Conservation (phyloP, 2,113 vertebrate genomes). For the Dolichallabes microphthalmus region DNA sequence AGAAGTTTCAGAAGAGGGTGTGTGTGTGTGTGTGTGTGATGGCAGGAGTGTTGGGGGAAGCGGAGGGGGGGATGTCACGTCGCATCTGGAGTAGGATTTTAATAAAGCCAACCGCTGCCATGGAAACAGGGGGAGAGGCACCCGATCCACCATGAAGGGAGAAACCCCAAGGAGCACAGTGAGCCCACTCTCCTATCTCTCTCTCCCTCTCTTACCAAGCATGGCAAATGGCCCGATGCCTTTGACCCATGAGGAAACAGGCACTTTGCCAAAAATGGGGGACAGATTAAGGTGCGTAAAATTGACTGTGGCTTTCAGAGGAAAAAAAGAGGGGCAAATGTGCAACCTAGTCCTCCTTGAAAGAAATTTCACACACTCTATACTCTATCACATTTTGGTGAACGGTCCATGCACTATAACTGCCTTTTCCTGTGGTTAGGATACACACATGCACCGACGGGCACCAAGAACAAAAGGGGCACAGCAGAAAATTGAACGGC, state of each 20-base stretch:
- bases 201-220: conserved; percentile 35
- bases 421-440: conserved; percentile 34
- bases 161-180: conserved; percentile 49
- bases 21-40: conserved; percentile 26
- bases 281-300: conserved; percentile 62
- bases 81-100: conserved; percentile 66
- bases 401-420: conserved; percentile 40
- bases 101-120: conserved; percentile 75
- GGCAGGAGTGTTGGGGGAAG: background rate
- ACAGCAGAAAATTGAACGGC: conserved; percentile 33
- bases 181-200: conserved; percentile 27
- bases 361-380: conserved; percentile 49
- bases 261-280: conserved; percentile 38
- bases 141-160: conserved; percentile 62
- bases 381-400: conserved; percentile 45
- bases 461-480: conserved; percentile 36
- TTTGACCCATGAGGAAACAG: conserved; percentile 42
- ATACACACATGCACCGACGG: conserved; percentile 3
- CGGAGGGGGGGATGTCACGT: conserved; percentile 30
- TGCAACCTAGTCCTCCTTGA: conserved; percentile 52
- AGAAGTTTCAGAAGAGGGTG: conserved; percentile 36
- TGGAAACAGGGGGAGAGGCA: conserved; percentile 75
- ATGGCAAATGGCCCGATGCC: conserved; percentile 50
- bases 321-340: conserved; percentile 60
- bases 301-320: conserved; percentile 61